These are phyloP conservation scores for Patella caerulea DNA, from an alignment of 2,888 invertebrate genomes.

Conservation along the genomic window DNA sequence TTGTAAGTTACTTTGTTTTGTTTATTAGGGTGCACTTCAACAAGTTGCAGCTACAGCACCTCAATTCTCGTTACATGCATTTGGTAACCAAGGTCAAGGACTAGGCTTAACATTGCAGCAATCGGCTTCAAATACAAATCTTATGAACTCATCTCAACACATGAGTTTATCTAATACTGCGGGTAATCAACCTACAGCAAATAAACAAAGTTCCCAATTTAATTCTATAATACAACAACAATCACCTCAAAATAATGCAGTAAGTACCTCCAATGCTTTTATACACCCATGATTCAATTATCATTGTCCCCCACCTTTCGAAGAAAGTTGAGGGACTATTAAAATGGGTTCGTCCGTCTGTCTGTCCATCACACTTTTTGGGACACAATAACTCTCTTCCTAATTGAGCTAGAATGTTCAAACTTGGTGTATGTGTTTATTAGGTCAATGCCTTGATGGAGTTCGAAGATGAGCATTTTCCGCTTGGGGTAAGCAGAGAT, in stretches of 20 bases:
- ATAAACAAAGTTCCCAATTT: constrained; percentile 4
- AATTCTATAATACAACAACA: constrained; percentile 20
- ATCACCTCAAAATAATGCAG: neutral
- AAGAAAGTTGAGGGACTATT: too few relatives aligned
- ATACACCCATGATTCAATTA: neutral
- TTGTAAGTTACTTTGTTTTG: neutral
- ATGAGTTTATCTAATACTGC: constrained; percentile 4
- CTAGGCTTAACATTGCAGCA: constrained; percentile 53
- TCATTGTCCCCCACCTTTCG: too few relatives aligned
- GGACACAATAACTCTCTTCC: too few relatives aligned
- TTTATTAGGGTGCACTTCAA: constrained; percentile 52
- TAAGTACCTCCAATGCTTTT: neutral
- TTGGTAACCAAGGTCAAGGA: constrained; percentile 59
- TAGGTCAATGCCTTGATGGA: too few relatives aligned
- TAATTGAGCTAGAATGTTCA: too few relatives aligned
- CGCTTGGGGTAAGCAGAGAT: too few relatives aligned
- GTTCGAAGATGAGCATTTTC: too few relatives aligned
- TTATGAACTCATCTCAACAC: constrained; percentile 38
- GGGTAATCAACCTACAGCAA: constrained; percentile 12
- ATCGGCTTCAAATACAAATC: constrained; percentile 24
- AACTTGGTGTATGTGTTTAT: too few relatives aligned
- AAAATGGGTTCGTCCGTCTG: too few relatives aligned
- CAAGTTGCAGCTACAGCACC: constrained; percentile 59
- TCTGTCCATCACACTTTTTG: too few relatives aligned
- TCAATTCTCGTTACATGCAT: constrained; percentile 56